A percentile compares a stretch with the other conserved stretches of the same genome.
Conservation (phyloP, 1,140 invertebrate genomes). For the Drosophila setifemur region DNA sequence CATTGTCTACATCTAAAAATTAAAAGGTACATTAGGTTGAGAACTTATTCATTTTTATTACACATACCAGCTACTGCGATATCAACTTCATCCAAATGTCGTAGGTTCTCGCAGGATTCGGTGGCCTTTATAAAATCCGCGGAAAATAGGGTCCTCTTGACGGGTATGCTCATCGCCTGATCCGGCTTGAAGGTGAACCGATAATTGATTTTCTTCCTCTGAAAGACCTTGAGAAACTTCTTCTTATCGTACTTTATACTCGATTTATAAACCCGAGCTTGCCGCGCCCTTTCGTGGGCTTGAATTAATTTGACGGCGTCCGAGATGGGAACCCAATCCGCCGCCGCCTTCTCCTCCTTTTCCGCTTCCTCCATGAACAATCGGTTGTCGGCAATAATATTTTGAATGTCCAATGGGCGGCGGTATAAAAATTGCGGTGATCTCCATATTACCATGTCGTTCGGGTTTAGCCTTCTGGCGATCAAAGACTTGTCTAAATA, state of each 20-base stretch:
- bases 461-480: conserved; percentile 85
- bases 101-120: conserved; percentile 47
- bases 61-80: conserved; percentile 13
- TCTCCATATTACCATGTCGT: conserved; percentile 82
- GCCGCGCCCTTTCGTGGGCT: conserved; percentile 84
- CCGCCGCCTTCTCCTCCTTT: conserved; percentile 31
- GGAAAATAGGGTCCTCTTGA: conserved; percentile 70
- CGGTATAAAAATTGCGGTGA: conserved; percentile 71
- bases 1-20: conserved; percentile 28
- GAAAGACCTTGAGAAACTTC: conserved; percentile 39
- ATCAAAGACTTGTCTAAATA: conserved; percentile 86
- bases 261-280: conserved; percentile 83
- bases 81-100: conserved; percentile 13
- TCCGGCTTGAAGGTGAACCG: conserved; percentile 70
- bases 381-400: conserved; percentile 53
- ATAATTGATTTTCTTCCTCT: conserved; percentile 59
- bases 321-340: conserved; percentile 32
- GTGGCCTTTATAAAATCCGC: conserved; percentile 58
- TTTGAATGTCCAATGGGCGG: conserved; percentile 64
- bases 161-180: conserved; percentile 69
- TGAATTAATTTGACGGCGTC: conserved; percentile 83
- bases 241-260: conserved; percentile 67
- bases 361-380: conserved; percentile 62
- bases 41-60: not conserved
- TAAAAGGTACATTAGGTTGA: not conserved